phyloP scores from a whole-genome alignment of 2,113 vertebrate genomes.

The Vicugna pacos region DNA sequence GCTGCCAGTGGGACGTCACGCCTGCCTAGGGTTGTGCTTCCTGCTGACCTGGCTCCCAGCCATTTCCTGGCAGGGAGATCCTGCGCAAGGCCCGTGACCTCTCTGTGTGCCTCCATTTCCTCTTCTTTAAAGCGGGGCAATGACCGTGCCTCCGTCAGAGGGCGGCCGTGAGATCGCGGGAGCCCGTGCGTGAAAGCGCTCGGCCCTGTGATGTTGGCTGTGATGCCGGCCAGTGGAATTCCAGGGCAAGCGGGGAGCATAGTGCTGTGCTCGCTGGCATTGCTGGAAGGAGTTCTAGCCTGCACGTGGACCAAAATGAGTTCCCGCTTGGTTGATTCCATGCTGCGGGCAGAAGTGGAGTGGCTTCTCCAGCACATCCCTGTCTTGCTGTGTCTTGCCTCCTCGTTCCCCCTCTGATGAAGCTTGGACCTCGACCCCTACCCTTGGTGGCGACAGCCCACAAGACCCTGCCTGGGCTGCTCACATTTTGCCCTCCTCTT shows the following conservation, averaged over 20 bases:
- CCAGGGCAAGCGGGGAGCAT: not conserved
- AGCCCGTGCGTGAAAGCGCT: slow-evolving; percentile 40
- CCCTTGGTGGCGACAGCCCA: no score
- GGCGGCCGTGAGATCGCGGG: not conserved
- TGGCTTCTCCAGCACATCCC: not conserved
- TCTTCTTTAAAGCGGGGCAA: slow-evolving; percentile 26
- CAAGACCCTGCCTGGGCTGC: not conserved
- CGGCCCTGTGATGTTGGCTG: not conserved
- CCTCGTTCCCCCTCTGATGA: no score
- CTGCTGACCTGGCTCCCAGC: not conserved
- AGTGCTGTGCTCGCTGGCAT: accelerated
- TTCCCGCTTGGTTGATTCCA: not conserved
- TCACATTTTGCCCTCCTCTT: not conserved
- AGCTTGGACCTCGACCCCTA: not conserved
- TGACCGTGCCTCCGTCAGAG: not conserved
- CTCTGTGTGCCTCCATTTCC: slow-evolving; percentile 4
- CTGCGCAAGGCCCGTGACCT: not conserved
- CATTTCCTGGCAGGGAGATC: not conserved
- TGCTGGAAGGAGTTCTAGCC: not conserved
- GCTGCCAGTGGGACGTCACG: not conserved
- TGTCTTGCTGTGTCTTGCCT: not conserved
- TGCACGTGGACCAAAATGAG: not conserved
- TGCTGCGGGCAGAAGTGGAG: not conserved
- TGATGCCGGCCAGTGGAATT: not conserved
- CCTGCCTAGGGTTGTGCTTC: not conserved